Percentiles rank a stretch among this genome's conserved stretches.
Conservation (phyloP, 1,140 invertebrate species). For the Drosophila littoralis region DNA sequence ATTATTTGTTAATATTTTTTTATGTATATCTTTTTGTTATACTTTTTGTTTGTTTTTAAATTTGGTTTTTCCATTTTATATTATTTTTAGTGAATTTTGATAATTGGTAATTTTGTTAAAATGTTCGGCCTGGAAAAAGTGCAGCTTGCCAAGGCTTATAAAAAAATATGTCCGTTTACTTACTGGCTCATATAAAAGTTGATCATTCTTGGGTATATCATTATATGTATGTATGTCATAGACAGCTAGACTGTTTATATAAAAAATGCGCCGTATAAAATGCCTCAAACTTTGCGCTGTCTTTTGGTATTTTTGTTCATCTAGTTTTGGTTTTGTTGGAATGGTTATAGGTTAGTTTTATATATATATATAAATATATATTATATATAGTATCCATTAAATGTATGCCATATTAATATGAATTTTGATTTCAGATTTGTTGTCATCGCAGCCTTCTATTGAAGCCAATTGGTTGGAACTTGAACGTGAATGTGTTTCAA, state of each 20-base stretch:
- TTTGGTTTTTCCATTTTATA: constrained; percentile 16
- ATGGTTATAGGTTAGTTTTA: constrained; percentile 63
- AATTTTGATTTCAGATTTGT: constrained; percentile 79
- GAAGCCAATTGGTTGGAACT: constrained; percentile 75
- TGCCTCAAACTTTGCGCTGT: constrained; percentile 64
- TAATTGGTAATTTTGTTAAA: constrained; percentile 75
- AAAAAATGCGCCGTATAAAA: constrained; percentile 80
- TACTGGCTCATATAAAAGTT: constrained; percentile 79
- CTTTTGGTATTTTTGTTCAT: constrained; percentile 33
- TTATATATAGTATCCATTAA: constrained; percentile 42
- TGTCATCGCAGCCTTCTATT: constrained; percentile 78
- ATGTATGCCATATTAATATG: constrained; percentile 71
- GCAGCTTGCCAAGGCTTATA: constrained; percentile 75
- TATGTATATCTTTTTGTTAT: constrained; percentile 42
- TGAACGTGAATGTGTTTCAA: constrained; percentile 28
- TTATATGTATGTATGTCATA: constrained; percentile 67
- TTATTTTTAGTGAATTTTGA: constrained; percentile 30
- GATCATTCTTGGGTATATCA: constrained; percentile 65
- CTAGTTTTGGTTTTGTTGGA: constrained; percentile 43
- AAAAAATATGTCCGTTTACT: constrained; percentile 78
- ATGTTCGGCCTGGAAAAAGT: constrained; percentile 72
- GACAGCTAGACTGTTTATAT: constrained; percentile 72
- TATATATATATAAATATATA: constrained; percentile 38
- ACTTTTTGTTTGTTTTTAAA: constrained; percentile 24
- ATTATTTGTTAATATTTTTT: constrained; percentile 35